phyloP scores from a whole-genome alignment of 1,140 invertebrate genomes.

The Megathymus violae region DNA sequence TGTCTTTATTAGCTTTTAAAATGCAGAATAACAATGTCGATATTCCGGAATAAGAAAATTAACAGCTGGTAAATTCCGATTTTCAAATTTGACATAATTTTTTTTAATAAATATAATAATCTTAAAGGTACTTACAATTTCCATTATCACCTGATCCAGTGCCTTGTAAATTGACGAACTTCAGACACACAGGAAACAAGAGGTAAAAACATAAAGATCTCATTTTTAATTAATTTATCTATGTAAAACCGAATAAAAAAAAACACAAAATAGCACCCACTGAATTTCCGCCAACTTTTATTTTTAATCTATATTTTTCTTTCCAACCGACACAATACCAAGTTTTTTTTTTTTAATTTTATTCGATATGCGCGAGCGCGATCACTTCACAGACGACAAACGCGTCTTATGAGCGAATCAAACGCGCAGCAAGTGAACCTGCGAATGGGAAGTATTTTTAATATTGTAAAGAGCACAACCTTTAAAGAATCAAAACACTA shows the following conservation, averaged over 20 bases:
- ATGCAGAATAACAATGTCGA: too few relatives aligned
- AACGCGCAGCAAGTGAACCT: too few relatives aligned
- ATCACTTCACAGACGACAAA: slow-evolving; percentile 30
- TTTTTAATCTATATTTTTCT: slow-evolving; percentile 8
- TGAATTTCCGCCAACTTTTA: slow-evolving; percentile 13
- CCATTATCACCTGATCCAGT: slow-evolving; percentile 60
- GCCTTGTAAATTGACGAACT: slow-evolving; percentile 53
- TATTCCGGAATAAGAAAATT: too few relatives aligned
- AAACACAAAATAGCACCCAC: slow-evolving; percentile 34
- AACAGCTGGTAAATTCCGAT: too few relatives aligned
- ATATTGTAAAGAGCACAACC: too few relatives aligned
- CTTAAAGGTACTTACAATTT: slow-evolving; percentile 57
- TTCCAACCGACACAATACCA: neutral
- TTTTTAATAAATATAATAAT: too few relatives aligned
- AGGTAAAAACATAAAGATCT: slow-evolving; percentile 44
- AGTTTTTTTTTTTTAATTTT: slow-evolving; percentile 3
- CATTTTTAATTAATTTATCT: slow-evolving; percentile 42
- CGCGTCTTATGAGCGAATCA: slow-evolving; percentile 35
- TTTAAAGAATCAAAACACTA: too few relatives aligned
- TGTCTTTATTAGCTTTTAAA: too few relatives aligned
- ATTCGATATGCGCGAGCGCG: neutral
- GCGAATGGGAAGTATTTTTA: too few relatives aligned
- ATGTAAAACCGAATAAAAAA: slow-evolving; percentile 16
- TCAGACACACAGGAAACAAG: slow-evolving; percentile 49
- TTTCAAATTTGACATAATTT: too few relatives aligned